Evolutionary conservation across 2,113 vertebrate genomes (phyloP).

Genomic region (Pygoscelis antarcticus): DNA sequence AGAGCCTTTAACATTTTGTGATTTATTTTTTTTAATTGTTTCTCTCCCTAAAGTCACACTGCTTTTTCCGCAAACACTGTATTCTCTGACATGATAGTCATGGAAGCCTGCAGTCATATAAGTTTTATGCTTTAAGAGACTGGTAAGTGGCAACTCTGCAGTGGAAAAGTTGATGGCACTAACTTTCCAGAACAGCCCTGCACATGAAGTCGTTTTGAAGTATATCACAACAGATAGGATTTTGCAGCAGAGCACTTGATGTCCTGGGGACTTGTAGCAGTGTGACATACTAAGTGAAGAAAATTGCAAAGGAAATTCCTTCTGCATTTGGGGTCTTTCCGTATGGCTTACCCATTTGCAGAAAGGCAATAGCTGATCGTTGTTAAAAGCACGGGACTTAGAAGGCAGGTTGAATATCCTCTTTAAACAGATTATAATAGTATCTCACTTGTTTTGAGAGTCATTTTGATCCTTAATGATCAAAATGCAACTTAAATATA

Average conservation of each 20-base stretch:
- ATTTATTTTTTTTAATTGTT: neutral
- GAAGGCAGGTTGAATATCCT: neutral
- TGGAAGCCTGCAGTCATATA: neutral
- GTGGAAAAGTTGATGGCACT: neutral
- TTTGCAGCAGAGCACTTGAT: neutral
- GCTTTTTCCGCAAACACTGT: neutral
- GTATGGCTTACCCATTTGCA: neutral
- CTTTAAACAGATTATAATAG: neutral
- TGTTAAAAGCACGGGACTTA: neutral
- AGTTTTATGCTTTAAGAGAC: neutral
- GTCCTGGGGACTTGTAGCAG: neutral
- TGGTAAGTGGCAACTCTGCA: neutral
- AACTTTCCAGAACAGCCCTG: neutral
- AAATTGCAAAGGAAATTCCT: neutral
- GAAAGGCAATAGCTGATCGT: neutral
- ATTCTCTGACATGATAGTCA: neutral
- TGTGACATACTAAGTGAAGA: neutral
- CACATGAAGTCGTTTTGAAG: rapidly evolving
- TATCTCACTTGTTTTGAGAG: neutral
- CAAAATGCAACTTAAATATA: neutral
- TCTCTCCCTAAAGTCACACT: neutral
- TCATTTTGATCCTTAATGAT: neutral
- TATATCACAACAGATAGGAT: neutral
- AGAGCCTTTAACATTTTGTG: neutral
- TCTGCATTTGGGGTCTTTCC: neutral